A percentile compares a stretch with the other conserved stretches of the same genome.
Conservation (phyloP, 1,140 invertebrate genomes). For the Drosophila lowei region DNA sequence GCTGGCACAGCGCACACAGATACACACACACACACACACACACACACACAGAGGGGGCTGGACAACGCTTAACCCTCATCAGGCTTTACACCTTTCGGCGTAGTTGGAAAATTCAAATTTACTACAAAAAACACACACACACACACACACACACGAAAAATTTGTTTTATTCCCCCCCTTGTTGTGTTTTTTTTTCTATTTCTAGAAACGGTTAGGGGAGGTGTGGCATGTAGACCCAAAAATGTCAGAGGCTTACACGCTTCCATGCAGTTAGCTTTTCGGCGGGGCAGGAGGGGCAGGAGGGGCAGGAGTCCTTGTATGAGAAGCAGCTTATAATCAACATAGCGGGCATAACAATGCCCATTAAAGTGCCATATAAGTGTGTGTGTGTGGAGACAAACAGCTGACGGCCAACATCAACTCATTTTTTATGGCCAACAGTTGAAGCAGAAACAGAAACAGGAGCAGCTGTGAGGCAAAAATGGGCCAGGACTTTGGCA, state of each 20-base stretch:
- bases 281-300: background rate
- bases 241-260: conserved; percentile 49
- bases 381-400: conserved; percentile 4
- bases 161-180: conserved; percentile 28
- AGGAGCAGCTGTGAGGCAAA: background rate
- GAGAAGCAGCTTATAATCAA: conserved; percentile 56
- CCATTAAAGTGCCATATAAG: conserved; percentile 47
- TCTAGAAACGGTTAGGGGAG: background rate
- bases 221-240: conserved; percentile 22
- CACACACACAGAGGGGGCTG: conserved; percentile 1
- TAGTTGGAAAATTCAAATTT: conserved; percentile 60
- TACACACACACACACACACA: conserved; percentile 9
- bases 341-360: conserved; percentile 61
- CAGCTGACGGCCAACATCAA: conserved; percentile 44
- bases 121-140: conserved; percentile 11
- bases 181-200: conserved; percentile 23
- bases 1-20: conserved; percentile 50
- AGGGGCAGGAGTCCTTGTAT: conserved; percentile 2
- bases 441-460: background rate
- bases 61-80: conserved; percentile 61
- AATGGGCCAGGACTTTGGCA: too few relatives aligned
- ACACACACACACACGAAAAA: conserved; percentile 10
- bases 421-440: conserved; percentile 54
- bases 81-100: conserved; percentile 63
- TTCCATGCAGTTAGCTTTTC: conserved; percentile 42